Evolutionary conservation across 2,888 invertebrate species (phyloP).

Genomic region (Apoda limacodes): DNA sequence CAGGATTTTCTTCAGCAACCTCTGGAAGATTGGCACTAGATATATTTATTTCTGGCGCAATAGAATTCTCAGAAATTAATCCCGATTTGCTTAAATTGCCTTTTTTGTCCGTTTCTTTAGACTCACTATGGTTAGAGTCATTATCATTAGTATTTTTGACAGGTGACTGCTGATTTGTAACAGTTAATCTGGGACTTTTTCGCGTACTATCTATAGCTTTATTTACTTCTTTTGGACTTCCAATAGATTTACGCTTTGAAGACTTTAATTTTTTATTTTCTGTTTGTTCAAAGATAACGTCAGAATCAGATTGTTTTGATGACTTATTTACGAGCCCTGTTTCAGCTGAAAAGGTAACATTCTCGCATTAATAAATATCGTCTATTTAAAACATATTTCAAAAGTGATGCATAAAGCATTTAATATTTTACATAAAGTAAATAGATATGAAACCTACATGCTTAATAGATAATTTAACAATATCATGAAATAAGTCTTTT

Average conservation of each 20-base stretch:
- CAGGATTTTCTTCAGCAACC: conserved; percentile 14
- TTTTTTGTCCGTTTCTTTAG: conserved; percentile 4
- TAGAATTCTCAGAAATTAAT: conserved; percentile 10
- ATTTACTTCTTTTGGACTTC: conserved; percentile 11
- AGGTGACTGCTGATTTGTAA: conserved; percentile 3
- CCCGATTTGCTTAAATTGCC: no score
- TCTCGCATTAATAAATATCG: conserved; percentile 7
- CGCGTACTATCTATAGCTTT: conserved; percentile 18
- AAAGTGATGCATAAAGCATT: no score
- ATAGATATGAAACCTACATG: no score
- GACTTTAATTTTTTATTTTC: conserved; percentile 26
- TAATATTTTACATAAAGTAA: no score
- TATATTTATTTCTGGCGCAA: no score
- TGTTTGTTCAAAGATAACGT: conserved; percentile 39
- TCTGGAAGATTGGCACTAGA: no score
- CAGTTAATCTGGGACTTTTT: conserved; percentile 23
- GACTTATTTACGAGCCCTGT: conserved; percentile 22
- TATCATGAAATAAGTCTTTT: no score
- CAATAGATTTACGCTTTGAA: conserved; percentile 13
- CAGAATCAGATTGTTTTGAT: conserved; percentile 21
- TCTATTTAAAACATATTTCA: no score
- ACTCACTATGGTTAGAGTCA: conserved; percentile 8
- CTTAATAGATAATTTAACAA: no score
- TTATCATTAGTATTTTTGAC: conserved; percentile 15
- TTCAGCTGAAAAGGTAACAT: conserved; percentile 25